Conservation (phyloP, 1,140 invertebrate species). For the Dendroctonus ponderosae region DNA sequence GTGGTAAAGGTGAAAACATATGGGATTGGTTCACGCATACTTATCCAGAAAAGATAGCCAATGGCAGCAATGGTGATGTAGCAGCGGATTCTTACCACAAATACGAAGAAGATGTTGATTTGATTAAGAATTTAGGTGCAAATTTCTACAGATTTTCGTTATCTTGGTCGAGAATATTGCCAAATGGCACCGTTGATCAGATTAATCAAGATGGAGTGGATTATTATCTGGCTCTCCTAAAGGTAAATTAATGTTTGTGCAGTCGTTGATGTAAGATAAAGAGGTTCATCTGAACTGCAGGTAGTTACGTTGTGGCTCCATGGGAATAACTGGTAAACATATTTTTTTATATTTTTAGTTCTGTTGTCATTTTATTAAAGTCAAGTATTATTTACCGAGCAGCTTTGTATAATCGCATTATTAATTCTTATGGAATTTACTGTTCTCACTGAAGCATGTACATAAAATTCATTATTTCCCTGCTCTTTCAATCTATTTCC, state of each 20-base stretch:
- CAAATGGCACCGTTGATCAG: conserved; percentile 46
- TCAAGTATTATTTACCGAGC: too few relatives aligned
- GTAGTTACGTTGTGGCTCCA: too few relatives aligned
- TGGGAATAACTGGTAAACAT: too few relatives aligned
- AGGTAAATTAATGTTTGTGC: conserved; percentile 56
- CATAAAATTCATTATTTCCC: too few relatives aligned
- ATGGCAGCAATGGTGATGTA: conserved; percentile 26
- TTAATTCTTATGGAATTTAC: too few relatives aligned
- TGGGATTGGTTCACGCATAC: conserved; percentile 61
- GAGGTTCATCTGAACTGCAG: too few relatives aligned
- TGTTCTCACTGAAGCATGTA: too few relatives aligned
- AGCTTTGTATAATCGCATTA: too few relatives aligned
- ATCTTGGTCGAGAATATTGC: conserved; percentile 56
- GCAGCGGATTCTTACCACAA: conserved; percentile 30
- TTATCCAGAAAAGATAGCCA: conserved; percentile 47
- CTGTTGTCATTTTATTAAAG: too few relatives aligned
- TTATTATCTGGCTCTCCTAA: conserved; percentile 65
- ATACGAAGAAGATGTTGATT: conserved; percentile 26
- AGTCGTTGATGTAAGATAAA: too few relatives aligned
- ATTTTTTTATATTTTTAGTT: too few relatives aligned
- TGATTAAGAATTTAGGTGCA: conserved; percentile 22
- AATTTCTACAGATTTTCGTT: conserved; percentile 56
- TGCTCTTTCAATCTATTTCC: too few relatives aligned
- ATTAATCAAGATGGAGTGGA: conserved; percentile 61
- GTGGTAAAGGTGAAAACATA: conserved; percentile 55